phyloP scores from a whole-genome alignment of 2,797 vertebrate species.

The Pogonophryne albipinna region DNA sequence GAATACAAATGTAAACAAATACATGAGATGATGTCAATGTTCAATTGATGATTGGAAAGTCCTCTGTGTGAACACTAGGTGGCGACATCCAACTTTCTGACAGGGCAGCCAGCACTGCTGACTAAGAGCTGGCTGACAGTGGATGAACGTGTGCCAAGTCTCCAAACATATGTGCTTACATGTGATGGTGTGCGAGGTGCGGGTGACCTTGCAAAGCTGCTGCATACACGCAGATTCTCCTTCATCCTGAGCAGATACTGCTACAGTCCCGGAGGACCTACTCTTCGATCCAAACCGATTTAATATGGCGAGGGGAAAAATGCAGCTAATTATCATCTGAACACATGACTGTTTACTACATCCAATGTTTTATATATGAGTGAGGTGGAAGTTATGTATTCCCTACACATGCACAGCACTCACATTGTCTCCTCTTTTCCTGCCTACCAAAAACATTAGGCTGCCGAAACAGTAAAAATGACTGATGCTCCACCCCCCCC shows the following conservation, averaged over 20 bases:
- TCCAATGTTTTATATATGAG: constrained; percentile 43
- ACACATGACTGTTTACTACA: constrained; percentile 37
- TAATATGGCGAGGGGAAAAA: constrained; percentile 1
- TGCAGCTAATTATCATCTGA: constrained; percentile 32
- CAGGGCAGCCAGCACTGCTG: constrained; percentile 58
- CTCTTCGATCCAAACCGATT: constrained; percentile 36
- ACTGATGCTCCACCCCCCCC: constrained; percentile 45
- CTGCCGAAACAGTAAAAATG: constrained; percentile 53
- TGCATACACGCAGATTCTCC: constrained; percentile 53
- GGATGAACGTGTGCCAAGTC: constrained; percentile 43
- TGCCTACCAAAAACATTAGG: constrained; percentile 50
- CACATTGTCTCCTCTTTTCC: constrained; percentile 33
- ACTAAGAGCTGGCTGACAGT: constrained; percentile 68
- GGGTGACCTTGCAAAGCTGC: constrained; percentile 74
- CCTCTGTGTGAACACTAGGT: constrained; percentile 69
- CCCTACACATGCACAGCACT: constrained; percentile 18
- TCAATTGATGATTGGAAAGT: constrained; percentile 21
- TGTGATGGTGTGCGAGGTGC: constrained; percentile 63
- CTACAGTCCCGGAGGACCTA: constrained; percentile 19
- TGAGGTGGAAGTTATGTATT: constrained; percentile 32
- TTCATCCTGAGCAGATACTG: constrained; percentile 27
- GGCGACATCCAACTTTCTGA: constrained; percentile 66
- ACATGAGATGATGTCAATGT: constrained; percentile 54
- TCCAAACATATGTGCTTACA: constrained; percentile 73
- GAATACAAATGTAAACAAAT: neutral